Evolutionary conservation across 2,113 vertebrate genomes (phyloP).

Genomic region (Acrocephalus arundinaceus): DNA sequence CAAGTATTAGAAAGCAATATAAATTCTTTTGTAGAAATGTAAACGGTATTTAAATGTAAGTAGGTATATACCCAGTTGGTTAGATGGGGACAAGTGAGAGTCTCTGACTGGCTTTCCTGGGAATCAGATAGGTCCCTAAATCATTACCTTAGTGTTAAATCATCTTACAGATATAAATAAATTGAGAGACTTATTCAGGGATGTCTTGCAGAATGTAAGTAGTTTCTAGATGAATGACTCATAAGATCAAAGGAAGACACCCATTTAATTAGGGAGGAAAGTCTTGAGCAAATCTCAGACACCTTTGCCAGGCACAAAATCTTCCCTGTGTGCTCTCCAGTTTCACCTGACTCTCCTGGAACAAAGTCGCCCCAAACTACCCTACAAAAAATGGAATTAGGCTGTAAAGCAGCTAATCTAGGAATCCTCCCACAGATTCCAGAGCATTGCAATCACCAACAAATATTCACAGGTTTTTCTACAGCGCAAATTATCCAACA

Average conservation of each 20-base stretch:
- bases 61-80: conserved; percentile 25
- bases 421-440: neutral
- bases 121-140: conserved; percentile 61
- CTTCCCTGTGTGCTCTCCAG: neutral
- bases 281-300: conserved; percentile 38
- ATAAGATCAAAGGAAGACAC: conserved; percentile 64
- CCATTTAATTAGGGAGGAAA: conserved; percentile 47
- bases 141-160: conserved; percentile 55
- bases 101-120: conserved; percentile 32
- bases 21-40: conserved; percentile 60
- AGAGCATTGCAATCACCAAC: neutral
- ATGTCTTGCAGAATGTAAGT: conserved; percentile 28
- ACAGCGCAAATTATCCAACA: neutral
- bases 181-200: conserved; percentile 33
- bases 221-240: conserved; percentile 59
- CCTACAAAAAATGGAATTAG: neutral
- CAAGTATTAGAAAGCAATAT: conserved; percentile 50
- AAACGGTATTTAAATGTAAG: conserved; percentile 33
- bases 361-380: neutral
- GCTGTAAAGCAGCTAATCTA: neutral
- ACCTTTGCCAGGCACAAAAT: neutral
- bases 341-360: neutral
- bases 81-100: conserved; percentile 25
- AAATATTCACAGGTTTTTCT: neutral
- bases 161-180: conserved; percentile 61